Conservation (phyloP, 2,888 invertebrate genomes). For the Troides oblongomaculatus region DNA sequence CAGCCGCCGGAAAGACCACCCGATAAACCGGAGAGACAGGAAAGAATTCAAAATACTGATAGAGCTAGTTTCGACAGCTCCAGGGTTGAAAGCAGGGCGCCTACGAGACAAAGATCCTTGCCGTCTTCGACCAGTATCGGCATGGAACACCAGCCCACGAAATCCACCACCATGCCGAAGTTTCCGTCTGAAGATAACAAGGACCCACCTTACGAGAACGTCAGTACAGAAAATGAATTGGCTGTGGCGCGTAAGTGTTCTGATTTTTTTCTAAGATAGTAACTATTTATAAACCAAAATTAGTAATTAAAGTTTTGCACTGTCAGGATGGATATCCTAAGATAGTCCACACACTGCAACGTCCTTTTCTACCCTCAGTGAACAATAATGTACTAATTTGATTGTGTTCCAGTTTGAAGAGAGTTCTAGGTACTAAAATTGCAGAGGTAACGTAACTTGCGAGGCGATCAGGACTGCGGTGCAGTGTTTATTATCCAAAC, state of each 20-base stretch:
- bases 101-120: conserved; percentile 67
- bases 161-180: conserved; percentile 81
- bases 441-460: no score
- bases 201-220: conserved; percentile 71
- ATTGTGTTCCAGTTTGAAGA: no score
- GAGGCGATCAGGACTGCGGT: no score
- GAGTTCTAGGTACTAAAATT: no score
- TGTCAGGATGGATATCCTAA: no score
- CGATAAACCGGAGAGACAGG: conserved; percentile 44
- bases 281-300: background rate
- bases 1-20: conserved; percentile 58
- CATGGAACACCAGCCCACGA: conserved; percentile 68
- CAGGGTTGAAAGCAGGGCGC: conserved; percentile 57
- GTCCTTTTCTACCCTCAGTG: no score
- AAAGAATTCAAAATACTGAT: conserved; percentile 33
- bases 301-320: no score
- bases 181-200: conserved; percentile 71
- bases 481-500: no score
- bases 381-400: no score
- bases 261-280: conserved; percentile 3
- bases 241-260: conserved; percentile 63
- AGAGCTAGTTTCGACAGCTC: conserved; percentile 46
- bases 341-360: no score
- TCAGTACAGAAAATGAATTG: conserved; percentile 62
- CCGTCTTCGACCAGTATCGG: conserved; percentile 61